These are phyloP conservation scores for Perizoma affinitatum DNA, from an alignment of 2,888 invertebrate species.

Conservation along the genomic window DNA sequence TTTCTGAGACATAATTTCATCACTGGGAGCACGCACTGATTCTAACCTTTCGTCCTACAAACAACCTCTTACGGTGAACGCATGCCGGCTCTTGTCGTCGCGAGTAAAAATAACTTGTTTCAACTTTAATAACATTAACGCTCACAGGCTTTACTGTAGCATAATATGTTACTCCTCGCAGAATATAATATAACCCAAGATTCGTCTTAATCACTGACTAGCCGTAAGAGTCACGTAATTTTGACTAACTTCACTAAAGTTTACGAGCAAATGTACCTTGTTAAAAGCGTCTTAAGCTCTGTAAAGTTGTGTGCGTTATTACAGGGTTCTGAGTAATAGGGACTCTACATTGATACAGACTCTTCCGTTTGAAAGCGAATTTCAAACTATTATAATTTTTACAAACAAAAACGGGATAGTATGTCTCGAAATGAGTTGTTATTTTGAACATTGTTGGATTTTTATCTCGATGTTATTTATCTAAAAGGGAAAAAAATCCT, in stretches of 20 bases:
- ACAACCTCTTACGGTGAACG: no score
- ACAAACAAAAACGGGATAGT: no score
- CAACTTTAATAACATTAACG: no score
- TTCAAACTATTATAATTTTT: background rate
- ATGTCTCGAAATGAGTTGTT: no score
- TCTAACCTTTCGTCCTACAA: no score
- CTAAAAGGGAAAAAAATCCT: no score
- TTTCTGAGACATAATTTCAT: no score
- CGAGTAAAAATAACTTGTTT: no score
- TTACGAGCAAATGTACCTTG: conserved; percentile 38
- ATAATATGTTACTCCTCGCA: conserved; percentile 3
- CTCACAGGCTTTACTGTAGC: background rate
- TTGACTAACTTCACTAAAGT: conserved; percentile 38
- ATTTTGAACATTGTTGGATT: no score
- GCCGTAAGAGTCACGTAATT: conserved; percentile 40
- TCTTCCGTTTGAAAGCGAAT: conserved; percentile 13
- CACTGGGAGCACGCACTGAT: no score
- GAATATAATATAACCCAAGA: conserved; percentile 26
- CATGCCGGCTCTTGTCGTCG: no score
- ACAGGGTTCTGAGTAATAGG: conserved; percentile 20
- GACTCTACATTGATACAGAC: conserved; percentile 11
- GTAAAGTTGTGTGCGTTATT: conserved; percentile 27
- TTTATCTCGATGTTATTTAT: no score
- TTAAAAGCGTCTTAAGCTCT: conserved; percentile 39
- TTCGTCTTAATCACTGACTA: conserved; percentile 39